A percentile compares a stretch with the other conserved stretches of the same genome.
Conservation (phyloP, 2,113 vertebrate genomes). For the Acanthochromis polyacanthus region DNA sequence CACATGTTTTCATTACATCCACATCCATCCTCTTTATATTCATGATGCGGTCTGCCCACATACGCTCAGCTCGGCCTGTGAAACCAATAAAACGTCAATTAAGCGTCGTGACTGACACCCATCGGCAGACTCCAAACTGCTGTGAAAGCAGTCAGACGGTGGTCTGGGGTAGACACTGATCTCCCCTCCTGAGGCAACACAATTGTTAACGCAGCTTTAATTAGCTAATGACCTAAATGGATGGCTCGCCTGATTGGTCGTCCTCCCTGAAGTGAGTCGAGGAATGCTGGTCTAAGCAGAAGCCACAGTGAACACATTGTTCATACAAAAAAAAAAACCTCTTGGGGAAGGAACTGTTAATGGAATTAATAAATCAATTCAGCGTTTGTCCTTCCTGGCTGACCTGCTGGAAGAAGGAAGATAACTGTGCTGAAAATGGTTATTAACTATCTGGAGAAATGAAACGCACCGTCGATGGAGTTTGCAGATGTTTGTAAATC, state of each 20-base stretch:
- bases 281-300: constrained; percentile 54
- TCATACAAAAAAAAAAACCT: constrained; percentile 24
- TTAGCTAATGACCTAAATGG: constrained; percentile 64
- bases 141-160: constrained; percentile 30
- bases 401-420: constrained; percentile 16
- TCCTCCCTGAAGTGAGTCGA: constrained; percentile 7
- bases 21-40: constrained; percentile 6
- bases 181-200: constrained; percentile 25
- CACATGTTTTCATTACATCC: background rate
- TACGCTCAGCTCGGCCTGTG: constrained; percentile 1
- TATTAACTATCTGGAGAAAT: constrained; percentile 2
- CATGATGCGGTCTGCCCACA: background rate
- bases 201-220: constrained; percentile 63
- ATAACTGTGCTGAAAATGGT: constrained; percentile 7
- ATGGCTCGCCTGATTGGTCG: constrained; percentile 26
- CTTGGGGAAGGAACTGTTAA: constrained; percentile 34
- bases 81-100: constrained; percentile 32
- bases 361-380: constrained; percentile 63
- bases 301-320: constrained; percentile 19
- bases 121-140: constrained; percentile 25
- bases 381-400: constrained; percentile 46
- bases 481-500: constrained; percentile 4
- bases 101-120: constrained; percentile 41
- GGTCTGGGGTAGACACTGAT: constrained; percentile 29
- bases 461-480: constrained; percentile 4